Evolutionary conservation across 2,888 invertebrate genomes (phyloP), one percentile per base, ranked within the genome.

Genomic region (Lochmaea capreae): DNA sequence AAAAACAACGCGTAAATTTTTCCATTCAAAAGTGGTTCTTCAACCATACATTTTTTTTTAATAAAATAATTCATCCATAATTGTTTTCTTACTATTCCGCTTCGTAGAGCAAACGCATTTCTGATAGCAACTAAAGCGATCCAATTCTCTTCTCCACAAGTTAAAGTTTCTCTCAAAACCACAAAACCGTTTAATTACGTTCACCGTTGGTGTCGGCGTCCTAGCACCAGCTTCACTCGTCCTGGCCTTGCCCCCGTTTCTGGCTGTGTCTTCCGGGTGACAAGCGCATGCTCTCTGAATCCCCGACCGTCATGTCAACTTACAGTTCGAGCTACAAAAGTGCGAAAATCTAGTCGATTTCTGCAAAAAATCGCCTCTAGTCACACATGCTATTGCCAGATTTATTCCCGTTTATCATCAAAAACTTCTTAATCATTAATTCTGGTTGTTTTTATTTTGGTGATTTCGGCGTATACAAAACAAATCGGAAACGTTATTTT

Each of bases 281-380:
- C 77, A 70, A 73, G 83, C 79, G 83, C 81, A 78, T 82, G 85
- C 85, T 84, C 85, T 73, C 65, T 77, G 10, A 54, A 39, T 62
- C 61, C 61, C 72, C 66, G 72, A 77, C 79, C 80, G 81, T 82
- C 83, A 84, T 83, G 84, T 81, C 83, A 81, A 80, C 81, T 81
- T 82, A 82, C 83, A 85, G 85, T 85, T 82, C 82, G 83, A 83
- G 82, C 79, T 78, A 78, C 81, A 83, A 81, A 80, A 80, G 83
- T 81, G 82, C 76, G 76, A 79, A 73, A 67, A 71, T 73, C 46
- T 54, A 57, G 61, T 65, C 65, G 71, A 65, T 65, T 58, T 65
- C 18, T 10, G 10, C n/a, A 14, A 54, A 52, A 65, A 65, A 61
- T n/a, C 58, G 43, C 52, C 52, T 52, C 5, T 33, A 39, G 39